phyloP scores from a whole-genome alignment of 2,113 vertebrate species.

The Muntiacus reevesi region DNA sequence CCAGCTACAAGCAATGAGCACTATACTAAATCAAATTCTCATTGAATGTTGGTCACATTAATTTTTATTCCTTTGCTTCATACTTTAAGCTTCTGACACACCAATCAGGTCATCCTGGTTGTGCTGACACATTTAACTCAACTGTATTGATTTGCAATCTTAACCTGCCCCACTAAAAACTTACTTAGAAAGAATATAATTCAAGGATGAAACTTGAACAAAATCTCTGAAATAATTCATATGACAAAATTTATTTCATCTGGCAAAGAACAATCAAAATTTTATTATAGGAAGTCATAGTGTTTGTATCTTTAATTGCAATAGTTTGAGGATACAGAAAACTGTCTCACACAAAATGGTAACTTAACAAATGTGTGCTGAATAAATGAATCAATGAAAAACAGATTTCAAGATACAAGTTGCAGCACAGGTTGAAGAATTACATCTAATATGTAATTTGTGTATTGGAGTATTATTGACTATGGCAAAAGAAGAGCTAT shows the following conservation, averaged over 20 bases:
- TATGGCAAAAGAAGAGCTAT: background rate
- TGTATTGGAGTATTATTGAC: background rate
- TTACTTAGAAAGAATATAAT: background rate
- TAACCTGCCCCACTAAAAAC: background rate
- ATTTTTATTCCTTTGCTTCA: conserved; percentile 8
- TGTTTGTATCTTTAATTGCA: background rate
- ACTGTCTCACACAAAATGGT: background rate
- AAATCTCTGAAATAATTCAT: background rate
- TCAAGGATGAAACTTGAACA: background rate
- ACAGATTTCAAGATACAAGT: background rate
- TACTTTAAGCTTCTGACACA: background rate
- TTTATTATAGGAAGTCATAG: background rate
- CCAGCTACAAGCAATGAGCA: background rate
- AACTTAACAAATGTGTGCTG: background rate
- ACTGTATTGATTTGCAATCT: background rate
- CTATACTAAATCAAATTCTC: background rate
- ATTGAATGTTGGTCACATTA: background rate
- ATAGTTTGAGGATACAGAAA: background rate
- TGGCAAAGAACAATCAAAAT: background rate
- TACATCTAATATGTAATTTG: background rate
- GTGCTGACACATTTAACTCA: background rate
- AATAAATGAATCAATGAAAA: background rate
- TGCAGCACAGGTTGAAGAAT: background rate
- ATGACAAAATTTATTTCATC: background rate
- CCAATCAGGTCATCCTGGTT: background rate